phyloP scores from a whole-genome alignment of 2,888 invertebrate species.

The Lymantria dispar region DNA sequence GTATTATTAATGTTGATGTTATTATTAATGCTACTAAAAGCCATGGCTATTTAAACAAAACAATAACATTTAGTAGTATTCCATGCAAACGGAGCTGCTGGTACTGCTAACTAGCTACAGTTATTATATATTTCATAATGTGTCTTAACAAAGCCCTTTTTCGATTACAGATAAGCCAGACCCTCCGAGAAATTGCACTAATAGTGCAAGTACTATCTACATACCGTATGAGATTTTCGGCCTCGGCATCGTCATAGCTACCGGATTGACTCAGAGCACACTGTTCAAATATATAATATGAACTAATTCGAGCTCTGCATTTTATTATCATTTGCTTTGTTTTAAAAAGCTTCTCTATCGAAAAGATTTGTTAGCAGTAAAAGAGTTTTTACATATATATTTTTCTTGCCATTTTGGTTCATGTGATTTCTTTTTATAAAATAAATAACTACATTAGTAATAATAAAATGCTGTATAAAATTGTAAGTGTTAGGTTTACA shows the following conservation, averaged over 20 bases:
- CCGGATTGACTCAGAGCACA: conserved; percentile 43
- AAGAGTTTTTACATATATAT: too few species aligned
- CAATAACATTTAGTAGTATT: too few species aligned
- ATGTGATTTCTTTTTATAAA: not conserved
- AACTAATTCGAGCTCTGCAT: conserved; percentile 25
- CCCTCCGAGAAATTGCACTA: conserved; percentile 69
- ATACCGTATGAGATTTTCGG: conserved; percentile 42
- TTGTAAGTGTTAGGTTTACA: not conserved
- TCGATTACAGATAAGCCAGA: conserved; percentile 66
- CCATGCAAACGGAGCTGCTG: too few species aligned
- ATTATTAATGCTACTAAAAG: too few species aligned
- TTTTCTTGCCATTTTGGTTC: too few species aligned
- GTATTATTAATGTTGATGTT: too few species aligned
- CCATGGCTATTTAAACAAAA: too few species aligned
- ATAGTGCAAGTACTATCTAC: conserved; percentile 30
- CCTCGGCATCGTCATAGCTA: conserved; percentile 34
- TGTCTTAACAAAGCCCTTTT: not conserved
- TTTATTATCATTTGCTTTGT: conserved; percentile 22
- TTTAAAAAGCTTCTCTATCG: conserved; percentile 12
- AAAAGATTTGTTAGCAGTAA: conserved; percentile 9
- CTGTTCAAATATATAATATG: conserved; percentile 55
- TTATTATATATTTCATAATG: too few species aligned
- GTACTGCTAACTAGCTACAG: too few species aligned
- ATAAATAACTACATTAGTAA: not conserved
- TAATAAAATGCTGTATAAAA: not conserved